A percentile compares a stretch with the other conserved stretches of the same genome.
phyloP scores from a whole-genome alignment of 1,140 invertebrate species.

The Cydia fagiglandana region DNA sequence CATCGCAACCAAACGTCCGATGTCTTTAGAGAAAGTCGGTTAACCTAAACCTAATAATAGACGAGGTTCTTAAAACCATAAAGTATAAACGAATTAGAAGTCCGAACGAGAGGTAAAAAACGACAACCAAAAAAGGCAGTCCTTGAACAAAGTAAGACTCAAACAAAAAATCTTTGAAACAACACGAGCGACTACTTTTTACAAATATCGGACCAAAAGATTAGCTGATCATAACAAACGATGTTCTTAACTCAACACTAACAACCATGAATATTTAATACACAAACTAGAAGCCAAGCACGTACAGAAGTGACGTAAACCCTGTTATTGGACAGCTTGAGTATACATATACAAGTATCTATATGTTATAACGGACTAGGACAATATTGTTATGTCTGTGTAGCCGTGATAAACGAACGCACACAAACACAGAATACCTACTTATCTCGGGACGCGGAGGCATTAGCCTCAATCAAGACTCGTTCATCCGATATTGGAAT shows the following conservation, averaged over 20 bases:
- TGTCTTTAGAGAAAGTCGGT: slow-evolving; percentile 3
- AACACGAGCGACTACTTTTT: background rate
- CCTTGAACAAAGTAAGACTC: slow-evolving; percentile 3
- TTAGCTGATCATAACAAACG: slow-evolving; percentile 17
- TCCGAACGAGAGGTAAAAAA: background rate
- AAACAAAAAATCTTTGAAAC: background rate
- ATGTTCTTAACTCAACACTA: slow-evolving; percentile 1
- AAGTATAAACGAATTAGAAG: background rate
- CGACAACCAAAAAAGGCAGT: background rate
- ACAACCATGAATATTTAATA: slow-evolving; percentile 41
- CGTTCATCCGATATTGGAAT: slow-evolving; percentile 24
- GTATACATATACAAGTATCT: background rate
- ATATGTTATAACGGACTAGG: slow-evolving; percentile 18
- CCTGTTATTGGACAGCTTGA: slow-evolving; percentile 24
- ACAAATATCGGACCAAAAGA: background rate
- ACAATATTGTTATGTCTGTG: slow-evolving; percentile 26
- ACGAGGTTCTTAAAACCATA: background rate
- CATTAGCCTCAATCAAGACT: slow-evolving; percentile 27
- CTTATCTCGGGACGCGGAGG: slow-evolving; percentile 18
- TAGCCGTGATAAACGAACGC: background rate
- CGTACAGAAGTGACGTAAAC: slow-evolving; percentile 38
- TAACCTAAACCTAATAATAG: slow-evolving; percentile 7
- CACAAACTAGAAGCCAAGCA: slow-evolving; percentile 37
- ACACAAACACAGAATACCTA: slow-evolving; percentile 23
- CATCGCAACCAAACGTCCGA: background rate